Base-by-base conservation (phyloP, 30 jellyfish, hydroid and myxozoan species). In the Aurelia coerulea region DNA sequence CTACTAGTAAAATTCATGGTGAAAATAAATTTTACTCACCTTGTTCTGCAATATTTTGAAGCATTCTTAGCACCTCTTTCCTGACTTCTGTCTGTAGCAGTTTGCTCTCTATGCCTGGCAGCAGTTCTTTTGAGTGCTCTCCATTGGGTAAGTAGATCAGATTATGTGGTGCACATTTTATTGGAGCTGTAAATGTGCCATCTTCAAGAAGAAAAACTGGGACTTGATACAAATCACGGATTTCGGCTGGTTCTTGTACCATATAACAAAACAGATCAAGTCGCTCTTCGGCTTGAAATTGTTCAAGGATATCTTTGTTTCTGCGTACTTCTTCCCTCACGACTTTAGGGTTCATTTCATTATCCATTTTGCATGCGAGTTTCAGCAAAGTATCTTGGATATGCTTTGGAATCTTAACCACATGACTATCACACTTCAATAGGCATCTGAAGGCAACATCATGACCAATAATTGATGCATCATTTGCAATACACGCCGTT, bases 391-490 rank as follows among this genome's bases (percentile, higher is more conserved):
- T 65, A 5, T 32, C 32, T 16, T 34, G 46, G 52, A 90, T 69
- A 65, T 90, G 97, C 67, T 37, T 35, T 5, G 95, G 91, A 37
- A 90, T 65, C 3, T 32, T 10, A 3, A 80, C 95, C 23, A 64
- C 82, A 2, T 41, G 42, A 23, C 7, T 39, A 17, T 32, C 53
- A 41, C 79, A 63, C 19, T 51, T 56, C 63, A 54, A 37, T 2
- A 90, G 68, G 68, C 39, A 83, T 5, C 56, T 54, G 51, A 73
- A 32, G 1, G 88, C 95, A 11, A 42, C 19, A 33, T 82, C 80
- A 11, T 60, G 63, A 14, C 90, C 88, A 42, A 11, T 59, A 1
- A 0, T 13, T 7, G 50, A 50, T 59, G 78, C 35, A 46, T 59
- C 34, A 14, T n/a, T 31, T 54, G 9, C 66, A 56, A 77, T 50